Base-by-base conservation (phyloP, 2,888 invertebrate species). In the Druceiella hillmani region DNA sequence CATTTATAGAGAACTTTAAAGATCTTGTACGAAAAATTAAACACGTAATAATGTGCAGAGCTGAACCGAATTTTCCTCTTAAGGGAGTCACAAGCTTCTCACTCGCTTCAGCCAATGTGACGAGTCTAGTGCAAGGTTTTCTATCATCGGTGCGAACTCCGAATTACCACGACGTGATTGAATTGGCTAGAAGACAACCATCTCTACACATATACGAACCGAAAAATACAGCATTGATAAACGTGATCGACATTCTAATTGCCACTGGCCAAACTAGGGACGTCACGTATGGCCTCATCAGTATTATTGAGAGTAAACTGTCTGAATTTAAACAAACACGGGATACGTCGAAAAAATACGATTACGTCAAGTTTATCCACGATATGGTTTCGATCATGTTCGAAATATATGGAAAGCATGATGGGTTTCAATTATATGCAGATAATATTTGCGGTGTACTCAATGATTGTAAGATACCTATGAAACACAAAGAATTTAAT, bases 1-100 rank as follows among this genome's bases (percentile, higher is more conserved):
- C 73, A 40, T 84, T 82, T 56, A 79, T 81, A 13, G 78, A 83
- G 57, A 78, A 79, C 44, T 66, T 84, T 31, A 70, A 70, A 14
- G 64, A 68, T 51, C 54, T 71, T 32, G 64, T 71, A n/a, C 61
- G 66, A 0, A 70, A 71, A 53, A 68, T 72, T 32, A 71, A 71
- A 51, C 70, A 70, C 40, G 67, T 67, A 6, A 62, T 67, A 42
- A 64, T 67, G 42, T 70, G 68, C 46, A 57, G 63, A 52, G 66
- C 64, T 38, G 65, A 65, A 44, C 61, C 64, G 12, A 61, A 65
- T 4, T 68, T 69, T 46, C 57, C 64, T 0, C 71, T 76, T 25
- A 74, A 73, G 54, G 70, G 73, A 48, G 59, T 76, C 1, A 77
- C 77, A 0, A 73, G 70, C 11, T 60, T 73, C 17, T 76, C 77